Percentiles rank a stretch among this genome's conserved stretches.
Conservation (phyloP, 2,888 invertebrate species). For the Galerucella nymphaeae region DNA sequence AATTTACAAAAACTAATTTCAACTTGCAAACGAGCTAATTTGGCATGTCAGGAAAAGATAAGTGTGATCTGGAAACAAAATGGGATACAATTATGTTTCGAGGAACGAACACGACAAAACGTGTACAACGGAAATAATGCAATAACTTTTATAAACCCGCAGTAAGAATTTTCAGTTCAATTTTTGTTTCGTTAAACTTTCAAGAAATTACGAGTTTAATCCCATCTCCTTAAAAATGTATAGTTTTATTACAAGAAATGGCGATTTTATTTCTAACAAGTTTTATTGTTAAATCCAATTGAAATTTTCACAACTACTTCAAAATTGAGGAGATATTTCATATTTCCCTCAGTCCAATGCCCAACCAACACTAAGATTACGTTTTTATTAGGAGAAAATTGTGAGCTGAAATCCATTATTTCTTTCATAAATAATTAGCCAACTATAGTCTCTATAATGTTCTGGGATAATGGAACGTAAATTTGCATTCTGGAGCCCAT, state of each 20-base stretch:
- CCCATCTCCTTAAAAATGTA: background rate
- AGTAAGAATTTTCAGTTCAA: background rate
- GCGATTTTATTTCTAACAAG: background rate
- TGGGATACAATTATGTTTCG: constrained; percentile 25
- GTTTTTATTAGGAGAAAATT: too few relatives aligned
- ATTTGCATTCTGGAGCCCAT: too few relatives aligned
- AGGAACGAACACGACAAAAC: constrained; percentile 6
- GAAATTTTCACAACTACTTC: too few relatives aligned
- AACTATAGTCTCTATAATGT: too few relatives aligned
- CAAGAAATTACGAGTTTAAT: background rate
- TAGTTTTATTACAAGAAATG: background rate
- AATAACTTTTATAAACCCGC: background rate
- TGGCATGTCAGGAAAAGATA: constrained; percentile 35
- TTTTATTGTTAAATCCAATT: background rate
- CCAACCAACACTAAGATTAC: too few relatives aligned
- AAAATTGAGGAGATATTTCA: too few relatives aligned
- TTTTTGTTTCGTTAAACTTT: background rate
- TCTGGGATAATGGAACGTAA: too few relatives aligned
- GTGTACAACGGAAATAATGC: constrained; percentile 11
- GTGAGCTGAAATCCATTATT: too few relatives aligned
- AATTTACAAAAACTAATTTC: constrained; percentile 37
- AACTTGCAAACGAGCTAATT: constrained; percentile 41
- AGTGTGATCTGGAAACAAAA: constrained; percentile 32
- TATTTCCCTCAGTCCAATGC: too few relatives aligned
- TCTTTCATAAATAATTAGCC: too few relatives aligned